A percentile compares a stretch with the other conserved stretches of the same genome.
phyloP scores from a whole-genome alignment of 2,888 invertebrate species.

The Drosophila kanekoi region DNA sequence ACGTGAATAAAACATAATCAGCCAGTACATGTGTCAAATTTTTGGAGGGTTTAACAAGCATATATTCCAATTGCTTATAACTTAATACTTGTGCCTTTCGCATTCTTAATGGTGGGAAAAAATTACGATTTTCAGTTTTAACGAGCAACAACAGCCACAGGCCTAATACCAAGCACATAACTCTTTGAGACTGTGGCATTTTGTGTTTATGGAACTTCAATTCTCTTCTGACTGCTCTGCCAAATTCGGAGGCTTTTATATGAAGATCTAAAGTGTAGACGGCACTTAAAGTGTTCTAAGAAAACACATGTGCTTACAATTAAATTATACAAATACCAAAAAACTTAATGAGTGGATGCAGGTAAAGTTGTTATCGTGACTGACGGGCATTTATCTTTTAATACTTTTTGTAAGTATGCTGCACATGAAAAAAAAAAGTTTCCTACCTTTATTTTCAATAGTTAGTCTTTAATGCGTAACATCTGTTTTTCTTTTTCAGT shows the following conservation, averaged over 20 bases:
- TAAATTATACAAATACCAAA: too few species aligned
- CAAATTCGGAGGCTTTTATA: not conserved
- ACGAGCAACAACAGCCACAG: not conserved
- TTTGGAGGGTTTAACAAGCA: not conserved
- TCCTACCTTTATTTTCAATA: too few species aligned
- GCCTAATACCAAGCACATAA: not conserved
- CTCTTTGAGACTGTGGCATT: not conserved
- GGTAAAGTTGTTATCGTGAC: too few species aligned
- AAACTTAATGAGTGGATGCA: too few species aligned
- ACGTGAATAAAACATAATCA: not conserved
- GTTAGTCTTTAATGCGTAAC: too few species aligned
- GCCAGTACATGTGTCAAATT: not conserved
- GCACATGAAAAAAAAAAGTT: too few species aligned
- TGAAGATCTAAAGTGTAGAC: not conserved
- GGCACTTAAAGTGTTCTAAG: too few species aligned
- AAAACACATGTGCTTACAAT: too few species aligned
- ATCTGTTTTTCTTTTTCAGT: too few species aligned
- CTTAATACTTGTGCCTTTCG: not conserved
- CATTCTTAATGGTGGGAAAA: too few species aligned
- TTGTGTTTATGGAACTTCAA: not conserved
- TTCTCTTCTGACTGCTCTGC: not conserved
- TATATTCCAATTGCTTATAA: not conserved
- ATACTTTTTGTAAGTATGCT: too few species aligned
- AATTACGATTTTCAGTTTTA: not conserved
- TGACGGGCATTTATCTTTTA: too few species aligned